Base-by-base conservation (phyloP, 2,797 vertebrate species). In the Pteropus rufus region DNA sequence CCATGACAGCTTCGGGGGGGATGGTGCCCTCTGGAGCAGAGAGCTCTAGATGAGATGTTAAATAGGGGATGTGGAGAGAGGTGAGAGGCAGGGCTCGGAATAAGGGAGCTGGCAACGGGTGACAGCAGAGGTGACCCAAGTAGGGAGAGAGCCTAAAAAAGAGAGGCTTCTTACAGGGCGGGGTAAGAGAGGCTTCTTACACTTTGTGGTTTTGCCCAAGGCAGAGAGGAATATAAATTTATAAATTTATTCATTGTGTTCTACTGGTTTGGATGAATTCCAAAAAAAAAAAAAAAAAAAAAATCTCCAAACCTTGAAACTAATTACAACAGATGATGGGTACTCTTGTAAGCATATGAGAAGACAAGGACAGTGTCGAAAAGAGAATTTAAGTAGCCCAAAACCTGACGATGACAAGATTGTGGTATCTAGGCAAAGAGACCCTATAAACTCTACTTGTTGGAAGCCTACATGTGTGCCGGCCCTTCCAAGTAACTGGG, bases 191-290 rank as follows among this genome's bases (percentile, higher is more conserved):
- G 34, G 34, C 34, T 72, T 64, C 34, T 60, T 69, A 84, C 41
- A 31, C 23, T 79, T 72, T 36, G 80, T 44, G 31, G 34, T 67
- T 60, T 80, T 36, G 8, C 60, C 54, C 18, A 36, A 65, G 54
- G 64, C 34, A 44, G 44, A 44, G 44, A 44, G 44, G 34, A 58
- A 9, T 52, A 62, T 62, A 85, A 67, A 80, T 81, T 93, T 91
- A 62, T 58, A 86, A 62, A 80, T 81, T 93, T 91, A 52, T 9
- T 77, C 52, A 90, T 73, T 88, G 69, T 93, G n/a, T 95, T 96
- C 75, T 76, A 18, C 23, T 49, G 24, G 14, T 26, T 80, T 83
- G 44, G 62, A 94, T 4, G 19, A 87, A 87, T 81, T 93, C 14
- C 26, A 85, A 77, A 91, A 64, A 24, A 26, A 58, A 60, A 80